Base-by-base conservation (phyloP, 2,113 vertebrate species). In the Rhegmatorhina hoffmannsi region DNA sequence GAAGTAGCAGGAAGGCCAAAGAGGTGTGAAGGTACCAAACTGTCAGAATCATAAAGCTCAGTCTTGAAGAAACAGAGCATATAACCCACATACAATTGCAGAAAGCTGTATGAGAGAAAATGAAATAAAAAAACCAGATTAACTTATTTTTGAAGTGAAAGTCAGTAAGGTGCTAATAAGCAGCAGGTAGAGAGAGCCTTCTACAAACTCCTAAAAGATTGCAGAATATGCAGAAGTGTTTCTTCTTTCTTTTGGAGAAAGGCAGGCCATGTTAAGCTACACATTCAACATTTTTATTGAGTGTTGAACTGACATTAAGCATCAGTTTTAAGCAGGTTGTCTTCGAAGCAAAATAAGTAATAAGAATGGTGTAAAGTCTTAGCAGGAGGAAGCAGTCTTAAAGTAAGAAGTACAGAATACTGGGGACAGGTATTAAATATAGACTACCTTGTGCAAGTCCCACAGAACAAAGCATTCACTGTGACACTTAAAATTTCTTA, bases 241-340 rank as follows among this genome's bases (percentile, higher is more conserved):
- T 3, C 9, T 47, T 43, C 9, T 44, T 83, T 26, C n/a, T 59
- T 79, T 55, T 53, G 24, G 44, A 82, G 38, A 68, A 85, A 79
- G 24, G 6, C 14, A 69, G 8, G 17, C 12, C 31, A 47, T n/a
- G 40, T 10, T 5, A 34, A 68, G 14, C 4, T 56, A 55, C 21
- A 13, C 2, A 12, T 33, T 60, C 1, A 2, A 7, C 0, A 16
- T 33, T 76, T 62, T 55, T 47, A 26, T 3, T 46, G 19, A 36
- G 5, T 33, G 5, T n/a, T 55, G 73, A 68, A 7, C 1, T 52
- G 29, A 46, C 6, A 52, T 17, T 14, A 89, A 74, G 23, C 5
- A 53, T 31, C 13, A 46, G 13, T 62, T 86, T 49, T 66, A 63
- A 74, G 47, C 12, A 77, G 1, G 6, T 34, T 84, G 14, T 10